A percentile compares a stretch with the other conserved stretches of the same genome.
Conservation (phyloP, 2,113 vertebrate species). For the Chaetorhynchus papuensis region DNA sequence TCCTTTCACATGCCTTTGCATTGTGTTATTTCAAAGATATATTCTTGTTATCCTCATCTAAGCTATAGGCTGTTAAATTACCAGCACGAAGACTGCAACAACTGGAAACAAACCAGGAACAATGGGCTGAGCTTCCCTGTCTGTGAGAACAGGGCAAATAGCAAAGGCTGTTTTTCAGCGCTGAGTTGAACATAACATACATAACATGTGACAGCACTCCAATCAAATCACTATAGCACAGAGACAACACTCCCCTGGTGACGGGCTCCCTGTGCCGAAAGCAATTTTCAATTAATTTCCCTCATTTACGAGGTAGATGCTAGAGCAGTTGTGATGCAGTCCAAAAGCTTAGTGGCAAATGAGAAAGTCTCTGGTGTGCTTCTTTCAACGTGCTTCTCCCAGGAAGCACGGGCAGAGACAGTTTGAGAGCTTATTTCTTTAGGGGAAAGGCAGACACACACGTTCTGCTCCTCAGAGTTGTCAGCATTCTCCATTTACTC, state of each 20-base stretch:
- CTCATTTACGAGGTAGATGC: background rate
- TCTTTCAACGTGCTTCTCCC: background rate
- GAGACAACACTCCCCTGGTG: background rate
- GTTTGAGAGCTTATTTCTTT: background rate
- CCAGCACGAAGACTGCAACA: background rate
- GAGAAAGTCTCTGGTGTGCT: background rate
- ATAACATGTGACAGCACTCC: constrained; percentile 60
- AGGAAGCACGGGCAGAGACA: background rate
- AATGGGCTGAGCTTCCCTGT: background rate
- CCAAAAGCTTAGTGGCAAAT: background rate
- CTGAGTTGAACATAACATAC: background rate
- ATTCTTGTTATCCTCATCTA: background rate
- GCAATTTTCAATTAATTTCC: constrained; percentile 31
- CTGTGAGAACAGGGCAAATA: constrained; percentile 16
- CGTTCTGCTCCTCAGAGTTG: background rate
- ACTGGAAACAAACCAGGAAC: constrained; percentile 36
- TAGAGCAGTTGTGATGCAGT: background rate
- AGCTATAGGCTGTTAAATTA: constrained; percentile 6
- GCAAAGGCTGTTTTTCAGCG: background rate
- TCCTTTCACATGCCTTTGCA: background rate
- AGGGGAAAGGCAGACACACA: background rate
- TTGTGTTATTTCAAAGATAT: background rate
- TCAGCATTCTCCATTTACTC: background rate
- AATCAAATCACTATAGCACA: background rate
- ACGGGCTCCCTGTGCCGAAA: background rate